Conservation (phyloP, 2,797 vertebrate genomes). For the Typhlichthys subterraneus region DNA sequence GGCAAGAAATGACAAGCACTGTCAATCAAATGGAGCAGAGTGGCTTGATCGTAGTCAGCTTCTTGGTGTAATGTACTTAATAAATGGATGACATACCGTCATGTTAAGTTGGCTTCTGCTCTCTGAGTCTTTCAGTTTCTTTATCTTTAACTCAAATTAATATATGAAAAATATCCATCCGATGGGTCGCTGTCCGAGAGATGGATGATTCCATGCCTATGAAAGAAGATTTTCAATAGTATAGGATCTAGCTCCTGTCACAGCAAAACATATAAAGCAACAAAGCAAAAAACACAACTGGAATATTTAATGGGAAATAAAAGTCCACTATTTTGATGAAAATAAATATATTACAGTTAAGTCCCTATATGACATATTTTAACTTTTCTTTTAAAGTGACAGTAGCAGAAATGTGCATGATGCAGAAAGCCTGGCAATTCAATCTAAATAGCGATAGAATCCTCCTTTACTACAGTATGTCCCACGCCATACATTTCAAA, state of each 20-base stretch:
- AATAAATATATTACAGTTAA: too few species aligned
- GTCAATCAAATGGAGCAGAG: conserved; percentile 62
- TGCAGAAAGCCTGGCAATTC: too few species aligned
- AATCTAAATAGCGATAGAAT: too few species aligned
- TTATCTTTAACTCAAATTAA: conserved; percentile 23
- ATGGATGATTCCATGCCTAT: too few species aligned
- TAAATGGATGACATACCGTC: conserved; percentile 47
- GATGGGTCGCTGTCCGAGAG: not conserved
- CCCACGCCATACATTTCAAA: too few species aligned
- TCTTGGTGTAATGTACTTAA: conserved; percentile 45
- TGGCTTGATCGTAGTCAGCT: conserved; percentile 50
- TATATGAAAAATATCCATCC: conserved; percentile 15
- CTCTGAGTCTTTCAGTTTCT: conserved; percentile 47
- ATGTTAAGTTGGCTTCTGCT: conserved; percentile 52
- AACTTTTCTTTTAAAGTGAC: too few species aligned
- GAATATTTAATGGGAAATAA: not conserved
- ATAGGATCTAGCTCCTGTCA: too few species aligned
- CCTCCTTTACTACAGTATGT: too few species aligned
- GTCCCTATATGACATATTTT: too few species aligned
- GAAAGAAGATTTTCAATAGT: too few species aligned
- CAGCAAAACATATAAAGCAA: not conserved
- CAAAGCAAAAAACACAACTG: not conserved
- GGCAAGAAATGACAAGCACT: conserved; percentile 47
- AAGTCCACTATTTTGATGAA: not conserved
- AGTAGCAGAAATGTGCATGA: too few species aligned